Percentiles rank a stretch among this genome's conserved stretches.
These are phyloP conservation scores for Seira ritae DNA, from an alignment of 2,888 invertebrate species.

Conservation along the genomic window DNA sequence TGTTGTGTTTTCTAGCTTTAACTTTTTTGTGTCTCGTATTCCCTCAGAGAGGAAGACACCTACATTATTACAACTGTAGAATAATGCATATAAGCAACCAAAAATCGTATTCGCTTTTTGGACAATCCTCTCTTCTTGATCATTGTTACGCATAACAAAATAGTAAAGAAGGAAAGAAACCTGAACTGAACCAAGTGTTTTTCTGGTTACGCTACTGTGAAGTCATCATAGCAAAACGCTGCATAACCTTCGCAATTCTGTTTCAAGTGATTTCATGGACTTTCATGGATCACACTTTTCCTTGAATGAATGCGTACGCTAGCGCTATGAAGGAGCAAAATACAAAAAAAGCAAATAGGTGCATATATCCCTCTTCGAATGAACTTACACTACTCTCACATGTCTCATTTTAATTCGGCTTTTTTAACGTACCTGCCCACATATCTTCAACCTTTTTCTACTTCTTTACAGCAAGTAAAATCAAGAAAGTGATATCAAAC, in stretches of 20 bases:
- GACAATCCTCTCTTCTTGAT: background rate
- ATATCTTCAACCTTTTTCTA: too few species aligned
- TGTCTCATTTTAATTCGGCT: too few species aligned
- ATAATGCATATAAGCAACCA: background rate
- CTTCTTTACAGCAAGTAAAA: too few species aligned
- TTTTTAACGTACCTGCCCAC: too few species aligned
- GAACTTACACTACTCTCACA: background rate
- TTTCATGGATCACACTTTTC: constrained; percentile 60
- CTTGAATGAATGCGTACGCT: constrained; percentile 1
- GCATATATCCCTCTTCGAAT: background rate
- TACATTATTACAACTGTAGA: background rate
- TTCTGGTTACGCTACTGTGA: background rate
- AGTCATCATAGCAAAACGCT: background rate
- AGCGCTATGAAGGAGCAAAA: too few species aligned
- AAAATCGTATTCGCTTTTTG: background rate
- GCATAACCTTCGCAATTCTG: background rate
- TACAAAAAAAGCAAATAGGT: background rate
- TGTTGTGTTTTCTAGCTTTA: background rate
- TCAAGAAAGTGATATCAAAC: too few species aligned
- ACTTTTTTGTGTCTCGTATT: background rate
- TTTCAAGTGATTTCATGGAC: constrained; percentile 62
- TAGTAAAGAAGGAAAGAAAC: background rate
- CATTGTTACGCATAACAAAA: constrained; percentile 11
- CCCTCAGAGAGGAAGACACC: background rate
- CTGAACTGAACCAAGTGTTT: background rate